phyloP scores from a whole-genome alignment of 2,888 invertebrate species.

The Isotomurus palustris region DNA sequence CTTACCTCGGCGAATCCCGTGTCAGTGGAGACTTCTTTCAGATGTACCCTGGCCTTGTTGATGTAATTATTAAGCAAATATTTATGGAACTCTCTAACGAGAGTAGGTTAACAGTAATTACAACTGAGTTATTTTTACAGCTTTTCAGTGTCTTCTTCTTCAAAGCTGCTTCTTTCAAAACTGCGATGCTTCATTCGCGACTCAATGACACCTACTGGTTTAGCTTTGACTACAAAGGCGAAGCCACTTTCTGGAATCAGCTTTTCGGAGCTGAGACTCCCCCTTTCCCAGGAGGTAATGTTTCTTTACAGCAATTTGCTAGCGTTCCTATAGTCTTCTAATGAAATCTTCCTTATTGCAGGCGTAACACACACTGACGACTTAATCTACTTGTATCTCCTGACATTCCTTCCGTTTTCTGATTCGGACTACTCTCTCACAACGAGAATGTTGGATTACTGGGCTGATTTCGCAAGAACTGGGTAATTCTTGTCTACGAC shows the following conservation, averaged over 20 bases:
- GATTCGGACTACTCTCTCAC: conserved; percentile 50
- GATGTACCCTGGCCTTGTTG: conserved; percentile 54
- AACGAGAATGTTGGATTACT: conserved; percentile 53
- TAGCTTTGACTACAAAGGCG: conserved; percentile 54
- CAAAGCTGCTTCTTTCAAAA: conserved; percentile 53
- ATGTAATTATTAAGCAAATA: too few species aligned
- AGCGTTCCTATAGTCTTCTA: background rate
- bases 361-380: conserved; percentile 60
- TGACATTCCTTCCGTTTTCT: background rate
- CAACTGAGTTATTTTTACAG: conserved; percentile 46
- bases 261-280: conserved; percentile 17
- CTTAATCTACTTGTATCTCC: conserved; percentile 57
- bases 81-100: background rate
- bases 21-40: conserved; percentile 50
- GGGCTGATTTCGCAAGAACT: conserved; percentile 51
- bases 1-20: conserved; percentile 51
- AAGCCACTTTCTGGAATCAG: conserved; percentile 48
- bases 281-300: conserved; percentile 27
- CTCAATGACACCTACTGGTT: conserved; percentile 52
- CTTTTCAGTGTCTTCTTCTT: conserved; percentile 52
- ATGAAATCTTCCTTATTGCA: conserved; percentile 31
- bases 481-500: background rate
- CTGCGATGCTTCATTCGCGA: conserved; percentile 49
- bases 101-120: background rate
- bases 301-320: background rate